A percentile compares a stretch with the other conserved stretches of the same genome.
phyloP scores from a whole-genome alignment of 2,888 invertebrate genomes.

The Rotaria sp. region DNA sequence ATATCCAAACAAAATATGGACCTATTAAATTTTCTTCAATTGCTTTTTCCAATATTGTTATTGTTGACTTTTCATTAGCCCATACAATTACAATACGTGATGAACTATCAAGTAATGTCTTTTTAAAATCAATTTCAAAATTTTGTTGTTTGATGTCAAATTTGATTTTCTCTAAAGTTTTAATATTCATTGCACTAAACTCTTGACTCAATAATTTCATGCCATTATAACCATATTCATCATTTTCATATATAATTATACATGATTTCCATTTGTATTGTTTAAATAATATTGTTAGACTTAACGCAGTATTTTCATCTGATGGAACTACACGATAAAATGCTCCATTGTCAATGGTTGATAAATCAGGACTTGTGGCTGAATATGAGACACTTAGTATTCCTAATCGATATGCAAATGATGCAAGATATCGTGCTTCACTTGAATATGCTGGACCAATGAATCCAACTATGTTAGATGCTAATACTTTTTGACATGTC shows the following conservation, averaged over 20 bases:
- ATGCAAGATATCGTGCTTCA: background rate
- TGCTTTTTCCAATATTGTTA: background rate
- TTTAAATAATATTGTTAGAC: background rate
- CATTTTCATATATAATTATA: background rate
- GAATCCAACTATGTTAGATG: background rate
- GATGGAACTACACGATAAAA: background rate
- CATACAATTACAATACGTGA: background rate
- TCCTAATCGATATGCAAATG: constrained; percentile 8
- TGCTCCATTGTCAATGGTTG: background rate
- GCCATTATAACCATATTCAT: background rate
- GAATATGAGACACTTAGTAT: background rate
- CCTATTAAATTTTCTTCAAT: background rate
- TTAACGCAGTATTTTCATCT: background rate
- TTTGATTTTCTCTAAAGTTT: background rate
- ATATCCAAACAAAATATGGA: background rate
- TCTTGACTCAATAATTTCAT: background rate
- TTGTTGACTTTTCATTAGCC: background rate
- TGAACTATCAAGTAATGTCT: background rate
- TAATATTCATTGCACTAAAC: background rate
- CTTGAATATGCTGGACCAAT: background rate
- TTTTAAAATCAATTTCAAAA: constrained; percentile 4
- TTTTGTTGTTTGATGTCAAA: background rate
- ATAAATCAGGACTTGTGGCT: background rate
- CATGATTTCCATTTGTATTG: constrained; percentile 7
- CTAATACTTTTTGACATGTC: background rate